Evolutionary conservation across 2,888 invertebrate genomes (phyloP).

Genomic region (Clepsis dumicolana): DNA sequence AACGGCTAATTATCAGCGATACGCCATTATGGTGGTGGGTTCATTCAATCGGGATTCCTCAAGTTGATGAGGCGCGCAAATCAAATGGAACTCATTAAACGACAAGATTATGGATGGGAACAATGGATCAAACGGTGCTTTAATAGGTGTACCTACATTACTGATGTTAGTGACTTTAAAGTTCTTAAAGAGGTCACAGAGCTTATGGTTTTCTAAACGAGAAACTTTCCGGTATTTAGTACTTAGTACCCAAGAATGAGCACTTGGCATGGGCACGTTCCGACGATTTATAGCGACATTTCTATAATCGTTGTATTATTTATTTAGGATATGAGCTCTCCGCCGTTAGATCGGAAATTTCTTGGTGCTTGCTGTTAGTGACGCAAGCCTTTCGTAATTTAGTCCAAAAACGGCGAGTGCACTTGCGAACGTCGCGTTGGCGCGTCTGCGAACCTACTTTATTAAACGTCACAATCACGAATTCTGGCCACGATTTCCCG

Average conservation of each 20-base stretch:
- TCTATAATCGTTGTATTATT: neutral
- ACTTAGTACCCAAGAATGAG: neutral
- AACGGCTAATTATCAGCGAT: constrained; percentile 67
- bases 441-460: constrained; percentile 67
- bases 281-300: neutral
- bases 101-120: neutral
- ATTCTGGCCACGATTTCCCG: constrained; percentile 72
- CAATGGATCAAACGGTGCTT: neutral
- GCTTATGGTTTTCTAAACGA: neutral
- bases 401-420: constrained; percentile 68
- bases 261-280: neutral
- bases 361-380: constrained; percentile 53
- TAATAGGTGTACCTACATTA: neutral
- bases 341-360: constrained; percentile 40
- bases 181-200: neutral
- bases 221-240: neutral
- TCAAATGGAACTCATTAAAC: neutral
- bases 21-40: constrained; percentile 54
- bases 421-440: constrained; percentile 65
- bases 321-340: constrained; percentile 10
- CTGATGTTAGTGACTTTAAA: neutral
- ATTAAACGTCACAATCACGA: constrained; percentile 78
- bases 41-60: constrained; percentile 57
- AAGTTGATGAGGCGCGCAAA: constrained; percentile 7
- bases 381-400: constrained; percentile 69